Conservation (phyloP, 1,140 invertebrate species). For the Platyura marginata region DNA sequence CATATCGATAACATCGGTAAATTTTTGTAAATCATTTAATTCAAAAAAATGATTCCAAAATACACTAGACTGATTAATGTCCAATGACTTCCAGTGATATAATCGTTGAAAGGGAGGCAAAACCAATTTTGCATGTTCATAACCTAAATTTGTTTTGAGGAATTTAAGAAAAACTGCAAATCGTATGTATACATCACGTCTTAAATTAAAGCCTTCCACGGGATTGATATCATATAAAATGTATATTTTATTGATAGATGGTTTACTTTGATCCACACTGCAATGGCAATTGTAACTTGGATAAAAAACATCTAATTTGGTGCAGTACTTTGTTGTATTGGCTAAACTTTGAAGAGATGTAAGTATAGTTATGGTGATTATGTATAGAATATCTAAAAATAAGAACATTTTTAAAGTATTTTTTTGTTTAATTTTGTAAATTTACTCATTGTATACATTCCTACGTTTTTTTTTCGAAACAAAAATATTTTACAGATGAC, state of each 20-base stretch:
- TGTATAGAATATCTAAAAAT: not conserved
- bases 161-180: constrained; percentile 62
- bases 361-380: not conserved
- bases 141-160: constrained; percentile 31
- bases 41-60: constrained; percentile 81
- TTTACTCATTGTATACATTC: too few relatives aligned
- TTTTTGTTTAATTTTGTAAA: too few relatives aligned
- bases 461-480: too few relatives aligned
- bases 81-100: constrained; percentile 70
- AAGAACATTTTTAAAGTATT: not conserved
- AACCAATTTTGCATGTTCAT: constrained; percentile 38
- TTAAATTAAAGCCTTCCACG: constrained; percentile 90
- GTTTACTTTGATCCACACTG: not conserved
- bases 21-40: constrained; percentile 53
- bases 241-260: constrained; percentile 5
- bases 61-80: constrained; percentile 20
- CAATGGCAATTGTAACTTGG: not conserved
- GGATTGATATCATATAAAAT: constrained; percentile 80
- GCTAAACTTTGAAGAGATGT: not conserved
- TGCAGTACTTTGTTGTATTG: not conserved
- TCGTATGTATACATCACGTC: constrained; percentile 88
- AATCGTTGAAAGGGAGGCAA: constrained; percentile 80
- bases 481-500: too few relatives aligned
- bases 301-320: not conserved
- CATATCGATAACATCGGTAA: constrained; percentile 77